Percentiles rank a stretch among this genome's conserved stretches.
Evolutionary conservation across 2,797 vertebrate genomes (phyloP).

Genomic region (Chelmon rostratus): DNA sequence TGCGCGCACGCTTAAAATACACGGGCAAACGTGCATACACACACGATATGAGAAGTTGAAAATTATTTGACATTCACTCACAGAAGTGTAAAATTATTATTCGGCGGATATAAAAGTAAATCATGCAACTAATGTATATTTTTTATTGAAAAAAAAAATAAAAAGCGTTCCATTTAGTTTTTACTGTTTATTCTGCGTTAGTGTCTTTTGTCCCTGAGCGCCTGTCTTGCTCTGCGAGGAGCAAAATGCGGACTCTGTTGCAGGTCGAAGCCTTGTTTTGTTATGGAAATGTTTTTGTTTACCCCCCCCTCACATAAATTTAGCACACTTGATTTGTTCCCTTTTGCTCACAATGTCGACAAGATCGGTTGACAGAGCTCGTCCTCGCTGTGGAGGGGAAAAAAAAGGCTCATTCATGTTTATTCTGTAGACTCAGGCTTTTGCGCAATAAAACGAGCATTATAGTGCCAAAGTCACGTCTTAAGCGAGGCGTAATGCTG

Average conservation of each 20-base stretch:
- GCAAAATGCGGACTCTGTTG: constrained; percentile 91
- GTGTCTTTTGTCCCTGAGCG: constrained; percentile 64
- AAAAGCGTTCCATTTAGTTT: neutral
- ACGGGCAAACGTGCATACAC: neutral
- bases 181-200: neutral
- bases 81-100: neutral
- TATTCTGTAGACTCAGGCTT: constrained; percentile 74
- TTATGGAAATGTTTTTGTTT: constrained; percentile 98
- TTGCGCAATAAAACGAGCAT: constrained; percentile 58
- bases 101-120: neutral
- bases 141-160: neutral
- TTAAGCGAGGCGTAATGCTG: constrained; percentile 28
- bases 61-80: constrained; percentile 3
- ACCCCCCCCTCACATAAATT: constrained; percentile 95
- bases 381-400: constrained; percentile 89
- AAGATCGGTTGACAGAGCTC: constrained; percentile 94
- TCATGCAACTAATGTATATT: neutral
- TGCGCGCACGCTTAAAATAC: constrained; percentile 27
- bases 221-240: constrained; percentile 83
- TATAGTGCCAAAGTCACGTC: constrained; percentile 53
- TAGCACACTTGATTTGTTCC: constrained; percentile 98
- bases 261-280: constrained; percentile 92
- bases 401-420: constrained; percentile 85
- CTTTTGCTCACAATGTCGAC: constrained; percentile 93
- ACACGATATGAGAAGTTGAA: constrained; percentile 18